These are phyloP conservation scores for Falco novaeseelandiae DNA, from an alignment of 2,797 vertebrate genomes.

Conservation along the genomic window DNA sequence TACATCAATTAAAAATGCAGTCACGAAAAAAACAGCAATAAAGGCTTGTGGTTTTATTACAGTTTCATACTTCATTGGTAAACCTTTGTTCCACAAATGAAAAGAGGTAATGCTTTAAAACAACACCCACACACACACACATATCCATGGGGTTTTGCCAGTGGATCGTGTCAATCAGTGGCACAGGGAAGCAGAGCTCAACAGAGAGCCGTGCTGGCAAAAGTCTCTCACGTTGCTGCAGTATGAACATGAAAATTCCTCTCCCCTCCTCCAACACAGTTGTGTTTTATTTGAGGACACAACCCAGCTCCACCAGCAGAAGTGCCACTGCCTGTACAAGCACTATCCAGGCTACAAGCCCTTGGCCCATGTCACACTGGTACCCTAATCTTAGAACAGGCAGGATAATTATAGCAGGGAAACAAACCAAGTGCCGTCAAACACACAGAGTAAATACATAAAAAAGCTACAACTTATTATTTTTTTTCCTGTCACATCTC, in stretches of 20 bases:
- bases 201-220: not conserved
- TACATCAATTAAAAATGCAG: not conserved
- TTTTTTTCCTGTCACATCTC: not conserved
- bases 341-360: not conserved
- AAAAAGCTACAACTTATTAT: not conserved
- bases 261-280: not conserved
- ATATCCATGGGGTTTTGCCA: not conserved
- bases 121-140: no score
- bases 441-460: accelerated
- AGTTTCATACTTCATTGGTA: accelerated
- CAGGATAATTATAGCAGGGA: not conserved
- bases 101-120: not conserved
- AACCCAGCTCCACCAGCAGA: not conserved
- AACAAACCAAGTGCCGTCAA: not conserved
- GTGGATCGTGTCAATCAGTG: not conserved
- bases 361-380: not conserved
- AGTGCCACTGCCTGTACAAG: not conserved
- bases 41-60: not conserved
- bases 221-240: not conserved
- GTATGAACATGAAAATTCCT: not conserved
- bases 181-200: not conserved
- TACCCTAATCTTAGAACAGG: not conserved
- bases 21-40: accelerated
- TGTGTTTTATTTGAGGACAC: not conserved
- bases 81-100: not conserved